Evolutionary conservation across 2,797 vertebrate species (phyloP).

Genomic region (Falco rusticolus): DNA sequence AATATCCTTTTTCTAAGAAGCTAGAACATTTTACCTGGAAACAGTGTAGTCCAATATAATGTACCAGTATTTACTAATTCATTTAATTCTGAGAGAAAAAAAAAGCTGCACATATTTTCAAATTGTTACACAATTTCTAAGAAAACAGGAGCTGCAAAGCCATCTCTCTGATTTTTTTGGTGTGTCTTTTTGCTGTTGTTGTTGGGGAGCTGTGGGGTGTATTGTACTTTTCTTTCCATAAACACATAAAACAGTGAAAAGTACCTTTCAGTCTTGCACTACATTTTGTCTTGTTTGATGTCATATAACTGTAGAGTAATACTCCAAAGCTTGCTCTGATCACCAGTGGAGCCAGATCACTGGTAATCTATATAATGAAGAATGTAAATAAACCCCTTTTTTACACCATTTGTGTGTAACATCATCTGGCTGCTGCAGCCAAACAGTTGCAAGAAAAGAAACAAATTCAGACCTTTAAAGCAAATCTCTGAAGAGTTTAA

Average conservation of each 20-base stretch:
- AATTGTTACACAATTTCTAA: background rate
- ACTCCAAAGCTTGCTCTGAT: background rate
- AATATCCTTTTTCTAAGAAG: background rate
- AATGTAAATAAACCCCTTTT: background rate
- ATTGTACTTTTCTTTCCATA: background rate
- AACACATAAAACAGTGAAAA: background rate
- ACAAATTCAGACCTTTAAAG: background rate
- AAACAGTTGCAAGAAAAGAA: background rate
- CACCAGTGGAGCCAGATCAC: background rate
- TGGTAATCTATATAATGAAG: background rate
- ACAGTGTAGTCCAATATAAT: background rate
- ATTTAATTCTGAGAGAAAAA: background rate
- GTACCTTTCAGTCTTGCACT: background rate
- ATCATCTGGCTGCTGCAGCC: background rate
- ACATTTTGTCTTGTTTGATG: background rate
- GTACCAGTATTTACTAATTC: background rate
- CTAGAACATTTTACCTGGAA: background rate
- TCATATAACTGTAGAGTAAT: background rate
- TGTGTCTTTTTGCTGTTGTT: too few relatives aligned
- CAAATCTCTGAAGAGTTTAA: background rate
- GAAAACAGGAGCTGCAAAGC: background rate
- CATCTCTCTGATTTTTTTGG: too few relatives aligned
- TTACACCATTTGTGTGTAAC: background rate
- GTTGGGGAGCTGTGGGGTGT: accelerated
- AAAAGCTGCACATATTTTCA: background rate